Evolutionary conservation across 2,888 invertebrate genomes (phyloP).

Genomic region (Plagodis pulveraria): DNA sequence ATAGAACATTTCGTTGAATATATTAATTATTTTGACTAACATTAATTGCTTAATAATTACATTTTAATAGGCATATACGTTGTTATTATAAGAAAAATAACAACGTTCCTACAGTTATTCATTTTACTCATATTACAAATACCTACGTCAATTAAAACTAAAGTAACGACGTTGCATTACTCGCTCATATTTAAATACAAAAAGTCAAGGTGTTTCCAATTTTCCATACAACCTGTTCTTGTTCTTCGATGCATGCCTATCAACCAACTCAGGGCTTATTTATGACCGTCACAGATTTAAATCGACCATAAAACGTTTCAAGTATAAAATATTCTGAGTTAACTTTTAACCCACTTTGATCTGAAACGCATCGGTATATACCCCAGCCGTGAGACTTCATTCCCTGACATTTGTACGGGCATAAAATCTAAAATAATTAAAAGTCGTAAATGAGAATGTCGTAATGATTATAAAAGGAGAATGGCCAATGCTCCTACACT

Average conservation of each 20-base stretch:
- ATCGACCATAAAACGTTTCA: constrained; percentile 10
- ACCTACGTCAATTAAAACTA: constrained; percentile 13
- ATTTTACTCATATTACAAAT: constrained; percentile 4
- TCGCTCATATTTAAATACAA: constrained; percentile 15
- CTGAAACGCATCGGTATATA: constrained; percentile 8
- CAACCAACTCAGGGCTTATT: constrained; percentile 6
- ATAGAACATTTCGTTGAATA: too few species aligned
- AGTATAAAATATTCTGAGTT: not conserved
- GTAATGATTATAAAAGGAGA: constrained; percentile 36
- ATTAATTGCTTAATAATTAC: not conserved
- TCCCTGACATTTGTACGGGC: not conserved
- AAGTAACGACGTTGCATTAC: constrained; percentile 13
- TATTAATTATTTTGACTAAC: too few species aligned
- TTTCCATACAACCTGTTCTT: constrained; percentile 16
- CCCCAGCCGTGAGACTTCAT: not conserved
- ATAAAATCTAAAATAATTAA: constrained; percentile 14
- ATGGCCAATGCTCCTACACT: constrained; percentile 29
- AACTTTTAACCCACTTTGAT: constrained; percentile 18
- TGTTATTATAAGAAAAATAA: too few species aligned
- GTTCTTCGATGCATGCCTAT: constrained; percentile 13
- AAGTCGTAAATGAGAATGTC: constrained; percentile 21
- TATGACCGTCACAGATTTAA: constrained; percentile 17
- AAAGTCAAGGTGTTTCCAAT: constrained; percentile 16
- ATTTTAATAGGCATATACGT: not conserved
- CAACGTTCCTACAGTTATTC: too few species aligned